Evolutionary conservation across 2,797 vertebrate species (phyloP).

Genomic region (Macropodus opercularis): DNA sequence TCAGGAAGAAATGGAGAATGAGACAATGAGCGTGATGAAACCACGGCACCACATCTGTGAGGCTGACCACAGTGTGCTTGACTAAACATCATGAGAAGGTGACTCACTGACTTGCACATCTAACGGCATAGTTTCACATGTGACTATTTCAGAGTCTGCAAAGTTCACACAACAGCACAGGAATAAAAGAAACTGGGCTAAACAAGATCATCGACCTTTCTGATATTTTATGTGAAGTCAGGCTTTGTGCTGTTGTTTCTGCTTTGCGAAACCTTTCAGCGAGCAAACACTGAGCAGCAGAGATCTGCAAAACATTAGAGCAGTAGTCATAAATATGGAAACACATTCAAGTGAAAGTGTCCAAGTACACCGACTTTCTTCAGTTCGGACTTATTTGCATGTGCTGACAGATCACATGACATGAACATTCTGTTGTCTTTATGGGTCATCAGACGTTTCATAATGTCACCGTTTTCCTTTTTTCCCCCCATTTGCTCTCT

Average conservation of each 20-base stretch:
- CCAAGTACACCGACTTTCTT: constrained; percentile 14
- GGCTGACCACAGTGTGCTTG: constrained; percentile 31
- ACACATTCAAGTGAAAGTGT: neutral
- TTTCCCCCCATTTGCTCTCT: no score
- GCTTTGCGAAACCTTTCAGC: no score
- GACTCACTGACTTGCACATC: constrained; percentile 32
- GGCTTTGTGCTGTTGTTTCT: no score
- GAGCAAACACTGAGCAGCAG: no score
- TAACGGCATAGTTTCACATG: constrained; percentile 21
- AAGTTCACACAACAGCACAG: neutral
- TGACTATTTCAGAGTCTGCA: constrained; percentile 20
- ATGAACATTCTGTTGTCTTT: neutral
- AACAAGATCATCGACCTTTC: neutral
- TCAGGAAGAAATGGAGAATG: constrained; percentile 19
- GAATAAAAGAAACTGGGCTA: constrained; percentile 8
- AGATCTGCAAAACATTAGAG: constrained; percentile 1
- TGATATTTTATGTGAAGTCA: no score
- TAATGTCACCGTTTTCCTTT: neutral
- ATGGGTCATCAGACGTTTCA: neutral
- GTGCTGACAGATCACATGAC: neutral
- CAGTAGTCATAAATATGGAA: constrained; percentile 6
- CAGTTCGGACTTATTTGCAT: constrained; percentile 4
- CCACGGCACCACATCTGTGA: constrained; percentile 1
- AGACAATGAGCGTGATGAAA: constrained; percentile 28
- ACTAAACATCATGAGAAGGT: constrained; percentile 50